These are phyloP conservation scores for Lipotes vexillifer DNA, from an alignment of 2,113 vertebrate species.

Conservation along the genomic window DNA sequence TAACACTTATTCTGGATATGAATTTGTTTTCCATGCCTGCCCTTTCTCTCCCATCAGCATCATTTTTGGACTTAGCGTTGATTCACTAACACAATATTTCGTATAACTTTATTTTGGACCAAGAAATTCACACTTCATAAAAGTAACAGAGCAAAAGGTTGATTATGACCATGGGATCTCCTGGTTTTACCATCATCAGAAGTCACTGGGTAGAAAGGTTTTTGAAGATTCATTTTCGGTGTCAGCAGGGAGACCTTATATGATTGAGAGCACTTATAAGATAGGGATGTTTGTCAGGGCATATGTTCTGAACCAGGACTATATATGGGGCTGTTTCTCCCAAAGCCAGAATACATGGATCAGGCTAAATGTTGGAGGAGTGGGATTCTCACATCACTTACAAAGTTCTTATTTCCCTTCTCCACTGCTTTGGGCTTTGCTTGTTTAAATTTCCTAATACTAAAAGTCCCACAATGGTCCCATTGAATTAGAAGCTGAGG, in stretches of 20 bases:
- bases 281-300: neutral
- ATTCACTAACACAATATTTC: neutral
- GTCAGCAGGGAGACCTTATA: neutral
- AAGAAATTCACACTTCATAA: neutral
- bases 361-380: neutral
- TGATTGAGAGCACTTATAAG: neutral
- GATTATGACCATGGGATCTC: neutral
- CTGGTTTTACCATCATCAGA: neutral
- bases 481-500: neutral
- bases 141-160: neutral
- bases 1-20: neutral
- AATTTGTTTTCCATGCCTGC: neutral
- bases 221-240: neutral
- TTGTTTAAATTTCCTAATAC: neutral
- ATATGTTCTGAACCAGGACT: neutral
- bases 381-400: neutral
- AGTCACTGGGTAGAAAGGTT: neutral
- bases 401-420: neutral
- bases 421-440: neutral
- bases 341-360: neutral
- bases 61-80: neutral
- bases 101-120: neutral
- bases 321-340: neutral
- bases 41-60: neutral
- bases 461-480: neutral